Percentiles rank a stretch among this genome's conserved stretches.
These are phyloP conservation scores for Glaucidium brasilianum DNA, from an alignment of 2,113 vertebrate genomes.

Conservation along the genomic window DNA sequence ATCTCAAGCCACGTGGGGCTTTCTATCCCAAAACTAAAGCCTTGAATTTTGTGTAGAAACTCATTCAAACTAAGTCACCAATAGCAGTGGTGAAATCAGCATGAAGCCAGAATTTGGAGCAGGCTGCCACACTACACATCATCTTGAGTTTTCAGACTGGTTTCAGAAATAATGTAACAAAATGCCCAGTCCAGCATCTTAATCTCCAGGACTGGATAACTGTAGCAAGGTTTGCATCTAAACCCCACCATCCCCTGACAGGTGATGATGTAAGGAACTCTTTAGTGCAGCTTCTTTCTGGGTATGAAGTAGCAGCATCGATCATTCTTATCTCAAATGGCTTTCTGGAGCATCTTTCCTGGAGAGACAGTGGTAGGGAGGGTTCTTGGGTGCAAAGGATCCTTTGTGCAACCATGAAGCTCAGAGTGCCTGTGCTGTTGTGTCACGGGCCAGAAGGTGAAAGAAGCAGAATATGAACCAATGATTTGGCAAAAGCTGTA, in stretches of 20 bases:
- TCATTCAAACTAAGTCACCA: rapidly evolving
- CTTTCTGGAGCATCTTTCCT: not conserved
- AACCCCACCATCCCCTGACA: not conserved
- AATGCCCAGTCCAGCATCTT: not conserved
- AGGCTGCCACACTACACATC: not conserved
- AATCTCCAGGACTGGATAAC: not conserved
- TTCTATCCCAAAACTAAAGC: not conserved
- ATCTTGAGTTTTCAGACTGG: not conserved
- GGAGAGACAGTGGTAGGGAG: not conserved
- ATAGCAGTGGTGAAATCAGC: not conserved
- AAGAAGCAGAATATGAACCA: not conserved
- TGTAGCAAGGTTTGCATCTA: not conserved
- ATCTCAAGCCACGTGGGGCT: not conserved
- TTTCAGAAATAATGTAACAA: not conserved
- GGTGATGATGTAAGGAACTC: not conserved
- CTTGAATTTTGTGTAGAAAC: not conserved
- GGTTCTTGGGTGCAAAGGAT: not conserved
- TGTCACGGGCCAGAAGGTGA: not conserved
- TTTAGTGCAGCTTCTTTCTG: not conserved
- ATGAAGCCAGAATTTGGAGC: not conserved
- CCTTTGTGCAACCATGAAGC: not conserved
- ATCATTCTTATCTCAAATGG: not conserved
- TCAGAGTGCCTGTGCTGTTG: not conserved
- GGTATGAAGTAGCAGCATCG: rapidly evolving
- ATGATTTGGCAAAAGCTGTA: not conserved